phyloP scores from a whole-genome alignment of 2,113 vertebrate genomes.

The Baryphthengus martii region DNA sequence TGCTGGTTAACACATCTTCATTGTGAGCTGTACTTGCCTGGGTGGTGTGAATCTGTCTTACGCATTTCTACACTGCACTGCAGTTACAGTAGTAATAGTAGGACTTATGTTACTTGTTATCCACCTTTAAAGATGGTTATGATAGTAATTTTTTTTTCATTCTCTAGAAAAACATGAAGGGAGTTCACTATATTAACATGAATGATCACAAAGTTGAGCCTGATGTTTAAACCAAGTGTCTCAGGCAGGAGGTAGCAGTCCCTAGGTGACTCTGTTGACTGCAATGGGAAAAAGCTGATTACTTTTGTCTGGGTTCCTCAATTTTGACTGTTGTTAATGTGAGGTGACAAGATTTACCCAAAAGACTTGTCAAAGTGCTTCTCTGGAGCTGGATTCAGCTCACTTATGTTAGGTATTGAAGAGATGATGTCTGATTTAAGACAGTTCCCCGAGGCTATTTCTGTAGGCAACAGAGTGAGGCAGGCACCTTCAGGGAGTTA shows the following conservation, averaged over 20 bases:
- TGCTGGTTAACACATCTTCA: not conserved
- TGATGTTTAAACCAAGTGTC: not conserved
- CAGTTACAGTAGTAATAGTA: not conserved
- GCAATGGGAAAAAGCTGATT: not conserved
- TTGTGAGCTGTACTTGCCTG: not conserved
- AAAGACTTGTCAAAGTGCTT: not conserved
- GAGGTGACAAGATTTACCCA: not conserved
- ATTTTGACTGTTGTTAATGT: not conserved
- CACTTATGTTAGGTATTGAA: not conserved
- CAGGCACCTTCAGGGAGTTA: not conserved
- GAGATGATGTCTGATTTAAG: not conserved
- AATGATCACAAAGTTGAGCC: not conserved
- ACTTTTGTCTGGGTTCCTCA: not conserved
- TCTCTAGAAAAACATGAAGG: not conserved
- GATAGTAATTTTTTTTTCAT: not conserved
- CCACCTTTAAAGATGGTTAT: not conserved
- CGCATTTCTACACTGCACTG: not conserved
- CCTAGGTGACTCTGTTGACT: not conserved
- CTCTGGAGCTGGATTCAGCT: not conserved
- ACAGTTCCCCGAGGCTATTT: not conserved
- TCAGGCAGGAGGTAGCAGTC: not conserved
- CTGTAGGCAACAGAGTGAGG: not conserved
- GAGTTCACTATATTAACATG: not conserved
- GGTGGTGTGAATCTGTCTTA: not conserved
- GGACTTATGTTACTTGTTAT: not conserved